These are phyloP conservation scores for Cercopithecus hamlyni DNA, from an alignment of 2,797 vertebrate species.

Conservation along the genomic window DNA sequence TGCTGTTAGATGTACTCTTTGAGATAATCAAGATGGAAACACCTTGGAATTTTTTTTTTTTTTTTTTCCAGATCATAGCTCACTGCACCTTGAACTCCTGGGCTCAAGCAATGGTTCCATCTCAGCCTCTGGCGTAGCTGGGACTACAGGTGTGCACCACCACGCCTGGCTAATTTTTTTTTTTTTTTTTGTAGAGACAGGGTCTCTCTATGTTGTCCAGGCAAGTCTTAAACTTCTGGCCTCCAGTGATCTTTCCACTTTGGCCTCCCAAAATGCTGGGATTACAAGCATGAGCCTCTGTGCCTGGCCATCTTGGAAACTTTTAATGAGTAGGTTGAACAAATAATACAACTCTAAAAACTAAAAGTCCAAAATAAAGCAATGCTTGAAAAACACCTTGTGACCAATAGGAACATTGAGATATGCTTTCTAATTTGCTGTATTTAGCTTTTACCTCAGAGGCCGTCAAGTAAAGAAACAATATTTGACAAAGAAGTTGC, in stretches of 20 bases:
- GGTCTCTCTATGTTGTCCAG: background rate
- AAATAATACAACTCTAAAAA: background rate
- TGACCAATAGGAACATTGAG: background rate
- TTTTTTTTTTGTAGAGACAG: background rate
- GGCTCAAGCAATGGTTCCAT: background rate
- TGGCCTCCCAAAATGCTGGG: background rate
- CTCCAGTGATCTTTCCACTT: background rate
- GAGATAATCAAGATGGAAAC: constrained; percentile 26
- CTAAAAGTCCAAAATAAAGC: background rate
- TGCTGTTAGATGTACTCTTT: background rate
- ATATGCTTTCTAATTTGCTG: background rate
- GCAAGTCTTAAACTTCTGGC: background rate
- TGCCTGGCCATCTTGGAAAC: background rate
- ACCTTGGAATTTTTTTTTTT: background rate
- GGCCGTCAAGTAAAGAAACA: background rate
- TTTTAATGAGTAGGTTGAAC: background rate
- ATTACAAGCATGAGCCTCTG: background rate
- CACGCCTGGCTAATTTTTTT: background rate
- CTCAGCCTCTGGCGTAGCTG: background rate
- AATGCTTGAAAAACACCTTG: background rate
- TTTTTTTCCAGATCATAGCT: background rate
- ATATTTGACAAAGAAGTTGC: background rate
- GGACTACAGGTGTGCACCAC: background rate
- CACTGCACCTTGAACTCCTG: too few relatives aligned
- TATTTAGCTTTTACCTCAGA: background rate